Percentiles rank a stretch among this genome's conserved stretches.
Conservation (phyloP, 1,140 invertebrate genomes). For the Amyelois transitella region DNA sequence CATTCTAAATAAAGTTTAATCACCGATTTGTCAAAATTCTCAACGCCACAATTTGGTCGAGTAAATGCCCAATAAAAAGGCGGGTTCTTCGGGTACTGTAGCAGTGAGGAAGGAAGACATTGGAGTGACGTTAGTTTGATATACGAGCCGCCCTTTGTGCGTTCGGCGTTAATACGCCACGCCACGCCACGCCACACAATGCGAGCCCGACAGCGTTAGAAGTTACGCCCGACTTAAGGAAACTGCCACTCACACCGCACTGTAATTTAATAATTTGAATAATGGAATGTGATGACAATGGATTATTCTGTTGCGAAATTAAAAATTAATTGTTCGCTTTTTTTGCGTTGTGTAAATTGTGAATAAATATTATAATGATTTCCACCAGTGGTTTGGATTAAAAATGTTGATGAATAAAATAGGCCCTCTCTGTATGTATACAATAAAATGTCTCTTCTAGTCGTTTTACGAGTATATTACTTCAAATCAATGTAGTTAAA, state of each 20-base stretch:
- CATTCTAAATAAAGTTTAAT: neutral
- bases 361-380: too few species aligned
- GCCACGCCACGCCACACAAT: constrained; percentile 35
- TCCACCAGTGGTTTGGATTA: too few species aligned
- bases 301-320: too few species aligned
- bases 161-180: constrained; percentile 53
- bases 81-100: constrained; percentile 52
- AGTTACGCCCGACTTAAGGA: constrained; percentile 49
- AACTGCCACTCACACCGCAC: constrained; percentile 29
- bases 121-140: constrained; percentile 71
- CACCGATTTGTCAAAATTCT: constrained; percentile 6
- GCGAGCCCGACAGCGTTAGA: constrained; percentile 33
- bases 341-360: too few species aligned
- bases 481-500: too few species aligned
- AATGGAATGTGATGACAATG: neutral
- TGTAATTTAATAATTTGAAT: constrained; percentile 8
- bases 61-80: constrained; percentile 58
- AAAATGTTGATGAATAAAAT: neutral
- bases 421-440: too few species aligned
- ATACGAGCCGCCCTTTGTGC: constrained; percentile 65
- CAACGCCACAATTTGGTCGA: constrained; percentile 50
- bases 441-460: too few species aligned
- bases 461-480: too few species aligned
- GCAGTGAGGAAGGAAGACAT: constrained; percentile 66
- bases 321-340: too few species aligned